Percentiles rank a stretch among this genome's conserved stretches.
phyloP scores from a whole-genome alignment of 2,888 invertebrate species.

The Campopleginae sp. region DNA sequence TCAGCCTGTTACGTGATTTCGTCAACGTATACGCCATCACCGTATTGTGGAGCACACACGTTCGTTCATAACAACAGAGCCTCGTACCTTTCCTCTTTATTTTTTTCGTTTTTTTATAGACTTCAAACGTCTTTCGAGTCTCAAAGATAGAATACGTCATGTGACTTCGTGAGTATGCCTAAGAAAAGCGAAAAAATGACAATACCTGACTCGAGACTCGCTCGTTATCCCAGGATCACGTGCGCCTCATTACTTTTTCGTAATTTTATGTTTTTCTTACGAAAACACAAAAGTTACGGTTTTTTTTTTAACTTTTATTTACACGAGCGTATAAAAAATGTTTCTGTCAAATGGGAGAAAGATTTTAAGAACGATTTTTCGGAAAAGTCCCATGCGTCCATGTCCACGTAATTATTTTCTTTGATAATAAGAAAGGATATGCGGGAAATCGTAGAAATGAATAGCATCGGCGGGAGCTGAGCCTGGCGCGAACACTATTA shows the following conservation, averaged over 20 bases:
- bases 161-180: not conserved
- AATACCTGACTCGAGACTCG: not conserved
- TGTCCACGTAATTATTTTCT: not conserved
- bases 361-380: not conserved
- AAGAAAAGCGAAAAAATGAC: not conserved
- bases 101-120: not conserved
- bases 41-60: not conserved
- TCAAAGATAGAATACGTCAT: not conserved
- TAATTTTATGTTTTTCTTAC: not conserved
- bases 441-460: not conserved
- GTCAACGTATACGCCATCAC: slow-evolving; percentile 3
- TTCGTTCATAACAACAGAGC: not conserved
- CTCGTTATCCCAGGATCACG: not conserved
- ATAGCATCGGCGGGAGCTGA: not conserved
- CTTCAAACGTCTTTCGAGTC: not conserved
- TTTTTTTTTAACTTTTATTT: not conserved
- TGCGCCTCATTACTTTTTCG: not conserved
- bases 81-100: too few relatives aligned
- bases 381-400: not conserved
- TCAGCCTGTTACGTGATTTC: slow-evolving; percentile 55
- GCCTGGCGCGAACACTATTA: not conserved
- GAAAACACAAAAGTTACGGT: not conserved
- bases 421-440: not conserved
- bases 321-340: too few relatives aligned
- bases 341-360: not conserved